Base-by-base conservation (phyloP, 2,797 vertebrate genomes). In the Semotilus atromaculatus region DNA sequence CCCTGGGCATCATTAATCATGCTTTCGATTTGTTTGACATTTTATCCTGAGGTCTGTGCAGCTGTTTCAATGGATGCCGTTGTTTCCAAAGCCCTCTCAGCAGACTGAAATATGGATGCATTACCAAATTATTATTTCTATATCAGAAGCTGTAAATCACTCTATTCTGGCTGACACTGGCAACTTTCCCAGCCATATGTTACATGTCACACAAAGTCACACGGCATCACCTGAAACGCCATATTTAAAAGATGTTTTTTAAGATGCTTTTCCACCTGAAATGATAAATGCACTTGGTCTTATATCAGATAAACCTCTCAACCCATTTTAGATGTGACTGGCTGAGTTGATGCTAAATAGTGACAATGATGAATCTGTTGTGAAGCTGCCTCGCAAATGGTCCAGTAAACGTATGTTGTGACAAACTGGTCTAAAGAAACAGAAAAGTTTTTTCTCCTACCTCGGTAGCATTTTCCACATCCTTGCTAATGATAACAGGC, bases 111-210 rank as follows among this genome's bases (percentile, higher is more conserved):
- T 92, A 94, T 91, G 90, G 90, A 89, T 88, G 89, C 88, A 93
- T 84, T 87, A 89, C 70, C 79, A 82, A 86, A 68, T 90, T 87
- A 91, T 93, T 94, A 93, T 93, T 93, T 86, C 93, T 91, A 93
- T 93, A 94, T 92, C 93, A 92, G 89, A 91, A 82, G 89, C 90
- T 89, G 91, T 94, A 93, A 91, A 91, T 94, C 93, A 93, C 93
- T 92, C 86, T 88, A 84, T 91, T 89, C 85, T 78, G 85, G 75
- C 68, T 91, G 91, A 88, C 90, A 88, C 83, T 60, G 85, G 68
- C 77, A 75, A 90, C 90, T 86, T 81, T 88, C 68, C 70, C 55
- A 74, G 9, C 72, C 84, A 82, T 89, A 86, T 73, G 77, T 89
- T 80, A 86, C 82, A 19, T 81, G 81, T 89, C 88, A 45, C 48